A percentile compares a stretch with the other conserved stretches of the same genome.
Evolutionary conservation across 1,140 invertebrate species (phyloP).

Genomic region (Heliothis subflexa): DNA sequence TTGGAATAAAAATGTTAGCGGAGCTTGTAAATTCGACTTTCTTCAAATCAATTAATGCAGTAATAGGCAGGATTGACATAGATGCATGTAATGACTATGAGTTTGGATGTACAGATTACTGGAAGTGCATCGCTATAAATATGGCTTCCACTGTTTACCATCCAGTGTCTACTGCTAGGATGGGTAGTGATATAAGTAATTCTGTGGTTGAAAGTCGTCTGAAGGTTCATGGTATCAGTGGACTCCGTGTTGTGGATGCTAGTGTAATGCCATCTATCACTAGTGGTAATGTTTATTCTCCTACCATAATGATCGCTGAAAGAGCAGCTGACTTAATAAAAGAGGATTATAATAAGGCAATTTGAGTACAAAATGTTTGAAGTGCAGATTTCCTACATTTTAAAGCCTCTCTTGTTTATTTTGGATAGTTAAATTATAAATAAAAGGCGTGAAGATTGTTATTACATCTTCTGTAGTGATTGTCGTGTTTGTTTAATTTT

Average conservation of each 20-base stretch:
- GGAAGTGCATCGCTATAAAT: slow-evolving; percentile 87
- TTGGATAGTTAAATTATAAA: no score
- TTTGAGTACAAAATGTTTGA: no score
- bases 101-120: slow-evolving; percentile 88
- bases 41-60: slow-evolving; percentile 72
- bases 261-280: slow-evolving; percentile 92
- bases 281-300: slow-evolving; percentile 91
- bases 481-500: no score
- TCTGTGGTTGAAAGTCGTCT: slow-evolving; percentile 90
- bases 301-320: slow-evolving; percentile 92
- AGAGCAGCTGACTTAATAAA: slow-evolving; percentile 91
- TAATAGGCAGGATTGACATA: slow-evolving; percentile 72
- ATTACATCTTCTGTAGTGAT: no score
- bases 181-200: slow-evolving; percentile 88
- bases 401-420: no score
- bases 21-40: slow-evolving; percentile 74
- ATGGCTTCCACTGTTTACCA: slow-evolving; percentile 89
- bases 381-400: no score
- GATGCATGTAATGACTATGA: slow-evolving; percentile 70
- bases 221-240: slow-evolving; percentile 88
- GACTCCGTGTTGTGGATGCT: slow-evolving; percentile 91
- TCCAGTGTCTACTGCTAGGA: slow-evolving; percentile 91
- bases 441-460: no score
- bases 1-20: slow-evolving; percentile 84
- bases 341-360: slow-evolving; percentile 66